Conservation (phyloP, 2,113 vertebrate species). For the Odobenus rosmarus region DNA sequence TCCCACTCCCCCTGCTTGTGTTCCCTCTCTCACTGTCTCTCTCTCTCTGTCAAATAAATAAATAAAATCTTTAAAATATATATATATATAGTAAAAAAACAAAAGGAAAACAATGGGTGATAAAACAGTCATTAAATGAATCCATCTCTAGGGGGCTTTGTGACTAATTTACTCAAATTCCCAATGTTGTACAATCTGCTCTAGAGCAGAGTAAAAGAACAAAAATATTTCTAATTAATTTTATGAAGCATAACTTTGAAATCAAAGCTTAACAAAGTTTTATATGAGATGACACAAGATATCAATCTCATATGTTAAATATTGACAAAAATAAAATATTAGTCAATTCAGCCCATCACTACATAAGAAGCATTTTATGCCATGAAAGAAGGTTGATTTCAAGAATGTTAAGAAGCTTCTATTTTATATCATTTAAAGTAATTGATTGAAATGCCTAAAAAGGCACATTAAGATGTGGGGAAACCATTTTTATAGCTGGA, state of each 20-base stretch:
- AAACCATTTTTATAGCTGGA: neutral
- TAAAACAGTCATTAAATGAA: neutral
- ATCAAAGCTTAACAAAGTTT: slow-evolving; percentile 28
- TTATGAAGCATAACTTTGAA: slow-evolving; percentile 43
- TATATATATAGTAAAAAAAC: neutral
- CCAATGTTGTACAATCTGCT: neutral
- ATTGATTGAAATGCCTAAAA: neutral
- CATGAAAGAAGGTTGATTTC: neutral
- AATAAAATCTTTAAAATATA: too few relatives aligned
- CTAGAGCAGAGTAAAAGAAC: neutral
- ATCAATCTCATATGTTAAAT: neutral
- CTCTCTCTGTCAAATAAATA: too few relatives aligned
- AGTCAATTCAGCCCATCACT: neutral
- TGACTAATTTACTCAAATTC: neutral
- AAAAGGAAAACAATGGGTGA: neutral
- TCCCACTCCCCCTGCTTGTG: too few relatives aligned
- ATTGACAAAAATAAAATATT: slow-evolving; percentile 35
- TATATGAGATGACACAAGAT: neutral
- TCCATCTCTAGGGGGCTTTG: neutral
- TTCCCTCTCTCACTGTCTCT: too few relatives aligned
- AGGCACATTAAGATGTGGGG: neutral
- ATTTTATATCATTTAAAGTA: neutral
- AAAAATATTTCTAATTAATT: neutral
- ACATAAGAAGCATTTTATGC: neutral
- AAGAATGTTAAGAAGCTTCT: neutral